Percentiles rank a stretch among this genome's conserved stretches.
Conservation (phyloP, 2,113 vertebrate genomes). For the Kryptolebias marmoratus region DNA sequence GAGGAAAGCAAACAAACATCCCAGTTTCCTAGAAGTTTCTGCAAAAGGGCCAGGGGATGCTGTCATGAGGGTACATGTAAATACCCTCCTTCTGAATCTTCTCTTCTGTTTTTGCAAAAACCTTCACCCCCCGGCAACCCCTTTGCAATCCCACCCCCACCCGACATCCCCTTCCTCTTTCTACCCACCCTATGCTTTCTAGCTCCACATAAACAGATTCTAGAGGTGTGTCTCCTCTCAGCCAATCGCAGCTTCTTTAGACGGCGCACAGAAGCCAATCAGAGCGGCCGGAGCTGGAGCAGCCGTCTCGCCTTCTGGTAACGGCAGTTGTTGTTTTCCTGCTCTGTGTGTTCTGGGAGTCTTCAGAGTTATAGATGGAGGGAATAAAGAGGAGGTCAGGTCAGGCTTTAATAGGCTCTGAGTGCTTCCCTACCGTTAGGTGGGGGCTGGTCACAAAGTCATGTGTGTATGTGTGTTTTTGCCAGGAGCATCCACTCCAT, state of each 20-base stretch:
- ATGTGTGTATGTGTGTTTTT: slow-evolving; percentile 34
- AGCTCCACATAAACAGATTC: slow-evolving; percentile 82
- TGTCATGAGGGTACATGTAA: slow-evolving; percentile 40
- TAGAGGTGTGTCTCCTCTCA: slow-evolving; percentile 83
- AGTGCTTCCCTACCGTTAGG: slow-evolving; percentile 59
- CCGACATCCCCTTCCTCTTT: slow-evolving; percentile 37
- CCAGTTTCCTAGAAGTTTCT: slow-evolving; percentile 81
- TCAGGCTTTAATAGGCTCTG: slow-evolving; percentile 68
- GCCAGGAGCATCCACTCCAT: slow-evolving; percentile 24
- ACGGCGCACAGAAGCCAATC: slow-evolving; percentile 58
- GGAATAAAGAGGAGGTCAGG: slow-evolving; percentile 74
- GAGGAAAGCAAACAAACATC: slow-evolving; percentile 69
- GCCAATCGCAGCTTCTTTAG: slow-evolving; percentile 78
- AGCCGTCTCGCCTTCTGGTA: slow-evolving; percentile 59
- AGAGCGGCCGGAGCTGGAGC: slow-evolving; percentile 23
- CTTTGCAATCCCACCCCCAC: slow-evolving; percentile 33
- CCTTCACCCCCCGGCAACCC: slow-evolving; percentile 7
- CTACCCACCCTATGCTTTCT: slow-evolving; percentile 25
- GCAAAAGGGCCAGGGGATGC: slow-evolving; percentile 63
- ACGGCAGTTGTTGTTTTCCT: slow-evolving; percentile 82
- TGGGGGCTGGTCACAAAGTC: slow-evolving; percentile 61
- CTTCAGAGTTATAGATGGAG: slow-evolving; percentile 75
- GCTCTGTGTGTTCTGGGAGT: slow-evolving; percentile 53
- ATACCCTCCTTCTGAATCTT: slow-evolving; percentile 5
- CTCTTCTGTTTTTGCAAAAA: slow-evolving; percentile 36